Evolutionary conservation across 2,888 invertebrate genomes (phyloP), one percentile per base, ranked within the genome.

Genomic region (Hemistola chrysoprasaria): DNA sequence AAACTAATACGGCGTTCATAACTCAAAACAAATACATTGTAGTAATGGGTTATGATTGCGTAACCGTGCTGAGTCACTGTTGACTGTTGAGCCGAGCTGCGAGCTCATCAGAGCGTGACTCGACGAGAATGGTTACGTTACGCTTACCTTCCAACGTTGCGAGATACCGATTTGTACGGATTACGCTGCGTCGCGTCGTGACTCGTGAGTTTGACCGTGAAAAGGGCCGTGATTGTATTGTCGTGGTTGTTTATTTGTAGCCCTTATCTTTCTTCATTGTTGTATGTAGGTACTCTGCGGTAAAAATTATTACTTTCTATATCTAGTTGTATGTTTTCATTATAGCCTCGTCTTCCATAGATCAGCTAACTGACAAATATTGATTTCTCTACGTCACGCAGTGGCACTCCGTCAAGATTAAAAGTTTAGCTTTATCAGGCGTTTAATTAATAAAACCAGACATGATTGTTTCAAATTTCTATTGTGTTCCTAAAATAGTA

Each of bases 21-120:
- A 39, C 38, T 30, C 23, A 16, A 39, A 31, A 35, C 29, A 21
- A 30, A 30, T 36, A 9, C 27, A 33, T 21, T 11, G 21, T 9
- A 28, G 36, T 37, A 33, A 32, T 42, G 25, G n/a, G 30, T 24
- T 57, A 47, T 48, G 53, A 64, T 83, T 83, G 74, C 75, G 76
- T 74, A 82, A 80, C 63, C 56, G 29, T 47, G 71, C 68, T 69
- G 71, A 71, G 55, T 72, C 76, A 71, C 50, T 50, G 58, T 47
- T 51, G 55, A 50, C 53, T 53, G n/a, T n/a, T n/a, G n/a, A n/a
- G n/a, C n/a, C n/a, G n/a, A n/a, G n/a, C n/a, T n/a, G n/a, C 50
- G 38, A 38, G 53, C 60, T 64, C 74, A 74, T 65, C 78, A 71
- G 71, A 65, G 69, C 81, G 71, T 76, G 77, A 77, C 79, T 71